These are phyloP conservation scores for Lissonota sp. DNA, from an alignment of 2,888 invertebrate genomes.

Conservation along the genomic window DNA sequence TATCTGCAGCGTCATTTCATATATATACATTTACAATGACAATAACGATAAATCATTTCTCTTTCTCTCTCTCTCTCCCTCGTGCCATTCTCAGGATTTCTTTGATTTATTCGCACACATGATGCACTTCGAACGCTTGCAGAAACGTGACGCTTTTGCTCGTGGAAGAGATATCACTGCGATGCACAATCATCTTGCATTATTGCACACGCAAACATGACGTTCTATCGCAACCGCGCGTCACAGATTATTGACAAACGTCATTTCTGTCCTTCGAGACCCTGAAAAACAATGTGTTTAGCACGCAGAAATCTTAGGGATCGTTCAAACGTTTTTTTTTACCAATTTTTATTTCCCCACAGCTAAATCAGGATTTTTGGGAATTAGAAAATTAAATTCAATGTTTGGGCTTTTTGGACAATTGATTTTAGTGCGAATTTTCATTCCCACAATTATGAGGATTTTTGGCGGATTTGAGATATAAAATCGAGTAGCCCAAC, in stretches of 20 bases:
- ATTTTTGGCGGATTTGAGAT: no score
- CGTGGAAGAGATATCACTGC: not conserved
- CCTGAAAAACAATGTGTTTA: slow-evolving; percentile 1
- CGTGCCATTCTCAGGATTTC: slow-evolving; percentile 20
- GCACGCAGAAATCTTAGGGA: not conserved
- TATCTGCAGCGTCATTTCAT: slow-evolving; percentile 69
- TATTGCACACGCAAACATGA: not conserved
- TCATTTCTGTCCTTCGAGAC: not conserved
- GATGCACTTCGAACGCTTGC: slow-evolving; percentile 8
- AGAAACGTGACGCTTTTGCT: slow-evolving; percentile 1
- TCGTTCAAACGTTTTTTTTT: not conserved
- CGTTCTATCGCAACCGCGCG: not conserved
- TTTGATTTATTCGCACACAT: slow-evolving; percentile 12
- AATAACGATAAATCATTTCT: slow-evolving; percentile 76
- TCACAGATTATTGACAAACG: not conserved
- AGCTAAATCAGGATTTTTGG: no score
- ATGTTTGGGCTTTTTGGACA: no score
- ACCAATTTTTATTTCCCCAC: no score
- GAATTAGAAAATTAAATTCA: no score
- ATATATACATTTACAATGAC: slow-evolving; percentile 69
- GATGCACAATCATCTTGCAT: not conserved
- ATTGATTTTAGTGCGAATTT: no score
- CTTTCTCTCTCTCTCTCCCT: slow-evolving; percentile 52
- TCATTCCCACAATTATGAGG: no score
- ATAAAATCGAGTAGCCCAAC: no score